A percentile compares a stretch with the other conserved stretches of the same genome.
These are phyloP conservation scores for Abrostola tripartita DNA, from an alignment of 2,888 invertebrate species.

Conservation along the genomic window DNA sequence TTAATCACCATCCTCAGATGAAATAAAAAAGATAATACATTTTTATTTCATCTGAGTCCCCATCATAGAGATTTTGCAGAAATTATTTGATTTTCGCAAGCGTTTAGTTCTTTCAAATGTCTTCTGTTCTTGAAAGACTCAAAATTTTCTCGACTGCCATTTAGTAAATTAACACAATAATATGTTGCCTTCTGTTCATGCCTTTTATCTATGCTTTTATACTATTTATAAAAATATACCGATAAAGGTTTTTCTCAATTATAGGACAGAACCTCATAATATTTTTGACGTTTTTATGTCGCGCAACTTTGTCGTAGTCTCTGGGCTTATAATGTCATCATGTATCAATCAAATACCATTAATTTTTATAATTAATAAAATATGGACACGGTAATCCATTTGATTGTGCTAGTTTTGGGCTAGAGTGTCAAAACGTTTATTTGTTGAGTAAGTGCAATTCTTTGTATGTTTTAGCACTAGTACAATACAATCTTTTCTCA, in stretches of 20 bases:
- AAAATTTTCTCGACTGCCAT: no score
- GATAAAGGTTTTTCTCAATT: conserved; percentile 32
- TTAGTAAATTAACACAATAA: no score
- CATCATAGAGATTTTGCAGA: no score
- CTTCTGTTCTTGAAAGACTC: no score
- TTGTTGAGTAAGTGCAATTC: conserved; percentile 20
- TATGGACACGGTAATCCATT: neutral
- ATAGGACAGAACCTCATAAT: conserved; percentile 23
- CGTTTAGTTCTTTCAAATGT: no score
- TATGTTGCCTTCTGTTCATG: no score
- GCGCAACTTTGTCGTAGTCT: conserved; percentile 6
- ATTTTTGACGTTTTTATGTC: conserved; percentile 25
- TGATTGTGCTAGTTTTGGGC: neutral
- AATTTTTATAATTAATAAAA: conserved; percentile 7
- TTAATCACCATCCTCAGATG: no score
- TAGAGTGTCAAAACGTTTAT: neutral
- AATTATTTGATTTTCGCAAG: no score
- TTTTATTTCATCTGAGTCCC: no score
- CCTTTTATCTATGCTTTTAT: no score
- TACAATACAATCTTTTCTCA: neutral
- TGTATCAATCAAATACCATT: neutral
- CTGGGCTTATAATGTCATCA: conserved; percentile 21
- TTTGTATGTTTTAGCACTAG: neutral
- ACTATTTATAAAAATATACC: conserved; percentile 23
- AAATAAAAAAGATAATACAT: no score